Percentiles rank a stretch among this genome's conserved stretches.
Conservation (phyloP, 2,888 invertebrate species). For the Clanis bilineata region DNA sequence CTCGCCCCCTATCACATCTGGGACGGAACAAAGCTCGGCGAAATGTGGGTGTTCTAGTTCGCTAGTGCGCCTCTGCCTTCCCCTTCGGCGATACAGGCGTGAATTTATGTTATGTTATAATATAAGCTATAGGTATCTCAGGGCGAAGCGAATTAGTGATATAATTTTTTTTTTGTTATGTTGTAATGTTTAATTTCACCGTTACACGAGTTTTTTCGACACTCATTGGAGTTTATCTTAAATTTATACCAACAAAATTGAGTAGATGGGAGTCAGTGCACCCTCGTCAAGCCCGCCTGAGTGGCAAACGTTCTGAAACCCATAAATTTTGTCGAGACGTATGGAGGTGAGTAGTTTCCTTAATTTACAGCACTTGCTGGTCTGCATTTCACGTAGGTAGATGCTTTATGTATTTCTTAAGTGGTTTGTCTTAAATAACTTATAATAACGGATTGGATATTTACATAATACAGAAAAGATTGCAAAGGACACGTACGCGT, state of each 20-base stretch:
- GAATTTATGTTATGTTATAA: too few species aligned
- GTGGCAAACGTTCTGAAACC: conserved; percentile 22
- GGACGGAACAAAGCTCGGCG: too few species aligned
- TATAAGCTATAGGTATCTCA: too few species aligned
- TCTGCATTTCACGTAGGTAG: conserved; percentile 19
- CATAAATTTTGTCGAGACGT: conserved; percentile 27
- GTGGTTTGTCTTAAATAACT: conserved; percentile 20
- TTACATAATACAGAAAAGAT: conserved; percentile 62
- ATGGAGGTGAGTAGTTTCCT: conserved; percentile 22
- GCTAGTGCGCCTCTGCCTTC: too few species aligned
- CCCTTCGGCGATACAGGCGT: too few species aligned
- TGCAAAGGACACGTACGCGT: conserved; percentile 67
- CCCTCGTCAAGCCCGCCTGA: conserved; percentile 29
- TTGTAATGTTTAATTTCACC: too few species aligned
- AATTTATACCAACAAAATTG: conserved; percentile 16
- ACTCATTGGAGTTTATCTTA: background rate
- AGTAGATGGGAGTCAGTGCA: conserved; percentile 24
- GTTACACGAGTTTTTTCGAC: conserved; percentile 15
- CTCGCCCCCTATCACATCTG: too few species aligned
- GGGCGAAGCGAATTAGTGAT: too few species aligned
- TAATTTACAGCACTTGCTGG: conserved; percentile 18
- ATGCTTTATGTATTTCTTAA: too few species aligned
- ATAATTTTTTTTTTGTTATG: too few species aligned
- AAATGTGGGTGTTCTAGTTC: too few species aligned
- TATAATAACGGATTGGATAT: conserved; percentile 41